Evolutionary conservation across 2,113 vertebrate genomes (phyloP).

Genomic region (Mellivora capensis): DNA sequence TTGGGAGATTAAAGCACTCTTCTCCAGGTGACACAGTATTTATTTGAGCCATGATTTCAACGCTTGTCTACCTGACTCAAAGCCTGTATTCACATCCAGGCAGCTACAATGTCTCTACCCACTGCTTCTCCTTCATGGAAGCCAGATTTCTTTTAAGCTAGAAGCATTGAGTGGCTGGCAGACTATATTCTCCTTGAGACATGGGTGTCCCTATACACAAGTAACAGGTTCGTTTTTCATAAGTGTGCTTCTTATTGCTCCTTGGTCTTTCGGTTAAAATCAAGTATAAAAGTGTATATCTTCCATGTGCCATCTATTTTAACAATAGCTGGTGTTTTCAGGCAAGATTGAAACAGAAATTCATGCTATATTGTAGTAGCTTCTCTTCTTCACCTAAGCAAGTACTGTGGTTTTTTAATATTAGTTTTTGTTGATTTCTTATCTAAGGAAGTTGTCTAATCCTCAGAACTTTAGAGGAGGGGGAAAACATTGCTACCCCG

Average conservation of each 20-base stretch:
- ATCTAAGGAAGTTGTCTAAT: not conserved
- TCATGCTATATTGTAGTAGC: not conserved
- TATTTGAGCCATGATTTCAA: not conserved
- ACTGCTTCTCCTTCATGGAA: not conserved
- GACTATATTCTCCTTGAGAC: not conserved
- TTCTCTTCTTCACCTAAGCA: not conserved
- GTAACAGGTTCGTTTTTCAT: not conserved
- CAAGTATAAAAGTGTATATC: not conserved
- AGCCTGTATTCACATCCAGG: not conserved
- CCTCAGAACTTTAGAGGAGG: conserved; percentile 42
- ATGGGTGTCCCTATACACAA: not conserved
- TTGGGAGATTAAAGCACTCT: not conserved
- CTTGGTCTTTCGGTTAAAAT: not conserved
- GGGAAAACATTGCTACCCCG: conserved; percentile 36
- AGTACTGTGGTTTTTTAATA: not conserved
- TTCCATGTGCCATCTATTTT: not conserved
- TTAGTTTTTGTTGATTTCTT: not conserved
- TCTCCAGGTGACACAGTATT: not conserved
- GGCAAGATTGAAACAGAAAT: not conserved
- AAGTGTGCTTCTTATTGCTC: not conserved
- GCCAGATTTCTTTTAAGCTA: not conserved
- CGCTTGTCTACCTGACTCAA: not conserved
- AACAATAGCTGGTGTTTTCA: not conserved
- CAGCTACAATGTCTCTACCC: not conserved
- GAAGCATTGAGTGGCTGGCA: not conserved